phyloP scores from a whole-genome alignment of 2,797 vertebrate species.

The Sparidentex hasta region DNA sequence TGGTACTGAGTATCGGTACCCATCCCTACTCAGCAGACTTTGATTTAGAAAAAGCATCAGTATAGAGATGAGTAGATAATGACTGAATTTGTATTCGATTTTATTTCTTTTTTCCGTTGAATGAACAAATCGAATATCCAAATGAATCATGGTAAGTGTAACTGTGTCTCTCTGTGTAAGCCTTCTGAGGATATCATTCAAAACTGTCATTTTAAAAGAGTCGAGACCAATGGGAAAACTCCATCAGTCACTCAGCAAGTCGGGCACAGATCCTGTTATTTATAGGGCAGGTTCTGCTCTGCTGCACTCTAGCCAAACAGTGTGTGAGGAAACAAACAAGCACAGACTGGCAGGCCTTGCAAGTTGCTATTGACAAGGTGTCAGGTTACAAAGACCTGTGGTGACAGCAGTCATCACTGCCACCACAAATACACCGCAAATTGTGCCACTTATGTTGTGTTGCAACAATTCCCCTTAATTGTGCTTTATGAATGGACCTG shows the following conservation, averaged over 20 bases:
- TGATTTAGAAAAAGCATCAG: too few species aligned
- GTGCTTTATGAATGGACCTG: neutral
- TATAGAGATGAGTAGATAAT: too few species aligned
- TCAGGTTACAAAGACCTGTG: constrained; percentile 12
- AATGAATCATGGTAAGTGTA: neutral
- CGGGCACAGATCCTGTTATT: neutral
- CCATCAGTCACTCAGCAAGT: neutral
- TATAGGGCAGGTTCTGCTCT: too few species aligned
- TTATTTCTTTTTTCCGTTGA: too few species aligned
- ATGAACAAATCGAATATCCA: too few species aligned
- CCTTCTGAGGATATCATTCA: neutral
- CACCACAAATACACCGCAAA: constrained; percentile 18
- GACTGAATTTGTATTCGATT: too few species aligned
- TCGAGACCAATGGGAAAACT: neutral
- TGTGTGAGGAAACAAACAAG: constrained; percentile 1
- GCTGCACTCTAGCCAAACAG: neutral
- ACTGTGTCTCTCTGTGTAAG: neutral
- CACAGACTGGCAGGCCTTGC: constrained; percentile 3
- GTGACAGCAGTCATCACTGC: constrained; percentile 22
- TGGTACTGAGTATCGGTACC: too few species aligned
- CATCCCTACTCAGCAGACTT: too few species aligned
- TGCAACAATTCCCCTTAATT: constrained; percentile 12
- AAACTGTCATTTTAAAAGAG: neutral
- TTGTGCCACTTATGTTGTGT: neutral
- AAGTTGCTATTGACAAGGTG: constrained; percentile 23